Evolutionary conservation across 1,140 invertebrate genomes (phyloP), one percentile per base, ranked within the genome.

Genomic region (Helicoverpa armigera): DNA sequence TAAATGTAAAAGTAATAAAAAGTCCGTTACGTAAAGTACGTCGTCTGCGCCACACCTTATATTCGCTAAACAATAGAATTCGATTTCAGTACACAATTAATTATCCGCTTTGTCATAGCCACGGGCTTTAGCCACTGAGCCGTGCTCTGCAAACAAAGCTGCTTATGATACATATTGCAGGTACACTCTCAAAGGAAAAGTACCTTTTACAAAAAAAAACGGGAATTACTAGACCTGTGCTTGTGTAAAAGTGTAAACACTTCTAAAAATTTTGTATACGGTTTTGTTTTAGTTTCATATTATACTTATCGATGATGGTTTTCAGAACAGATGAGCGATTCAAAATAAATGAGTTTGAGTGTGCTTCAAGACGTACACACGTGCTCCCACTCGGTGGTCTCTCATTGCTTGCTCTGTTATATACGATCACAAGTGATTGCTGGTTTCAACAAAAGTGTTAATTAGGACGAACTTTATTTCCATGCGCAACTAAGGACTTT

Each of bases 401-500:
- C 35, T 43, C 31, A 63, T 31, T 31, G 16, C 16, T 50, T 51
- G 35, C 16, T 75, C 67, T 50, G 11, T 65, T 16, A 1, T 43
- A 23, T 5, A 54, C 48, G 29, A 18, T 51, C 50, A 67, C 60
- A 67, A 77, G 51, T 77, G 61, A 77, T 54, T 65, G 43, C 31
- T 58, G 56, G 23, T 48, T 70, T 60, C 4, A 69, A 77, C 51
- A 67, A 58, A 79, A 70, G 76, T 79, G 76, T 79, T 58, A 12
- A 70, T 73, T 51, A 50, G 60, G 14, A 70, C 31, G 18, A 72
- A 73, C 7, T 50, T 70, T 23, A 51, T 73, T 83, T 81, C 83
- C 85, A 90, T 91, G 85, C 87, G 84, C 79, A 77, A 82, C 88
- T 89, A 88, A 82, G 82, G 81, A 77, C 43, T 82, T 76, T 79